Conservation (phyloP, 1,140 invertebrate genomes). For the Lucilia cuprina region DNA sequence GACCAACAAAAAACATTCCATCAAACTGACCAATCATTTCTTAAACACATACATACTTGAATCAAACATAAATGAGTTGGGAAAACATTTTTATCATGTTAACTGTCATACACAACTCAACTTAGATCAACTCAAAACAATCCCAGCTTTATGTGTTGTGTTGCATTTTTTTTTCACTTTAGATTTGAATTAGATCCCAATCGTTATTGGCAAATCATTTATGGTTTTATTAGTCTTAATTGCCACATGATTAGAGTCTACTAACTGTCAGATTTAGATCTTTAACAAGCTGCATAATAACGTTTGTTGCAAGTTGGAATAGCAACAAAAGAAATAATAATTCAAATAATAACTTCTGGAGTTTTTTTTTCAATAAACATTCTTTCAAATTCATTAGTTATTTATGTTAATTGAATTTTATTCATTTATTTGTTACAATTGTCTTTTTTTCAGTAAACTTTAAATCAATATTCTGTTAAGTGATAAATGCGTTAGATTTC, state of each 20-base stretch:
- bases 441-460: background rate
- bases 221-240: slow-evolving; percentile 26
- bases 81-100: background rate
- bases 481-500: too few species aligned
- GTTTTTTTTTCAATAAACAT: background rate
- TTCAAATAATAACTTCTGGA: background rate
- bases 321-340: background rate
- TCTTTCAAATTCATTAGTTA: slow-evolving; percentile 12
- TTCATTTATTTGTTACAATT: background rate
- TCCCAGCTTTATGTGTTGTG: background rate
- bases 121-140: background rate
- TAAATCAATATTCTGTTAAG: background rate
- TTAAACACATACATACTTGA: background rate
- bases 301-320: background rate
- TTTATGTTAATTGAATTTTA: slow-evolving; percentile 29
- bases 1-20: background rate
- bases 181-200: background rate
- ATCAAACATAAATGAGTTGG: background rate
- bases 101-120: slow-evolving; percentile 1
- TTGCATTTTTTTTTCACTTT: background rate
- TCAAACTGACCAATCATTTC: background rate
- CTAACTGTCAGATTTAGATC: slow-evolving; percentile 30
- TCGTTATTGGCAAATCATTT: slow-evolving; percentile 26
- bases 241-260: slow-evolving; percentile 29
- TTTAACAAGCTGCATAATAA: background rate